A percentile compares a stretch with the other conserved stretches of the same genome.
phyloP scores from a whole-genome alignment of 2,888 invertebrate species.

The Scaptomyza caliginosa region DNA sequence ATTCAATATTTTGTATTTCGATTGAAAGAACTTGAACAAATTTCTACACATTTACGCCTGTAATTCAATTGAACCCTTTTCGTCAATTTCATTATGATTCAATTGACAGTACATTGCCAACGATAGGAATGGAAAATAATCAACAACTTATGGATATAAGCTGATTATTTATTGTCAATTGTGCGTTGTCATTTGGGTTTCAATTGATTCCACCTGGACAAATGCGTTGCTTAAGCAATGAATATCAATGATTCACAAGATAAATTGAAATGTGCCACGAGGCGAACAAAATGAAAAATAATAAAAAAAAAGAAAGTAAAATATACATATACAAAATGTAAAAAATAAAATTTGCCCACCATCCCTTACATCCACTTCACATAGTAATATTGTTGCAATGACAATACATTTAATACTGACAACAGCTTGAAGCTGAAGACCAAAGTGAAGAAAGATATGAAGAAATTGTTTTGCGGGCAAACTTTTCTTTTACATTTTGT shows the following conservation, averaged over 20 bases:
- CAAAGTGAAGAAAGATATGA: slow-evolving; percentile 16
- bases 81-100: slow-evolving; percentile 8
- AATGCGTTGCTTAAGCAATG: slow-evolving; percentile 31
- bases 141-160: slow-evolving; percentile 24
- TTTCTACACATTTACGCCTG: neutral
- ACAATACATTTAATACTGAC: slow-evolving; percentile 69
- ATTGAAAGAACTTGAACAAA: neutral
- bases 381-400: slow-evolving; percentile 50
- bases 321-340: slow-evolving; percentile 14
- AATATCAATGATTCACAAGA: slow-evolving; percentile 54
- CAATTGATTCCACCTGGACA: slow-evolving; percentile 24
- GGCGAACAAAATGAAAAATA: slow-evolving; percentile 43
- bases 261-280: slow-evolving; percentile 56
- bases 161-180: slow-evolving; percentile 48
- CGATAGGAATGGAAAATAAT: slow-evolving; percentile 30
- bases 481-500: slow-evolving; percentile 27
- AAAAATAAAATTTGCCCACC: slow-evolving; percentile 37
- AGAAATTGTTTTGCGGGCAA: slow-evolving; percentile 49
- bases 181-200: slow-evolving; percentile 1
- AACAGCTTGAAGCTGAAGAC: slow-evolving; percentile 14
- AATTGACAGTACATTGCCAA: neutral
- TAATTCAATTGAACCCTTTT: slow-evolving; percentile 21
- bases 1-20: neutral
- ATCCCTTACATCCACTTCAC: neutral
- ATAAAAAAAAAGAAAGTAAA: slow-evolving; percentile 33